Evolutionary conservation across 30 jellyfish, hydroid and myxozoan species (phyloP).

Genomic region (Chironex yamaguchii): DNA sequence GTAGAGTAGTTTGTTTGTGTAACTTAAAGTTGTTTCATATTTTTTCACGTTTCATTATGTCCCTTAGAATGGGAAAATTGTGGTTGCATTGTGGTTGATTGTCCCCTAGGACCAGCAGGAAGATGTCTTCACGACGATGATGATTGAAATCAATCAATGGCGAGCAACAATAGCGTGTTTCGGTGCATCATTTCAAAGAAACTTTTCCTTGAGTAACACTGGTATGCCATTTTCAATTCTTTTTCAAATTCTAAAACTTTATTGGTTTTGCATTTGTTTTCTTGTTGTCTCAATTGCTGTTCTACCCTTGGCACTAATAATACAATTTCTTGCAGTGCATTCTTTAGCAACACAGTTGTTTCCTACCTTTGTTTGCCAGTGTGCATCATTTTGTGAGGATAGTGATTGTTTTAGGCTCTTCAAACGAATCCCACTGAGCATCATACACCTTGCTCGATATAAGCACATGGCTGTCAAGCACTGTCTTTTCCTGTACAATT

Average conservation of each 20-base stretch:
- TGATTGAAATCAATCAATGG: too few species aligned
- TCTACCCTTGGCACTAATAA: constrained; percentile 36
- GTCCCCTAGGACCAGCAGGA: too few species aligned
- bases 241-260: constrained; percentile 14
- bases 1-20: too few species aligned
- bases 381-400: constrained; percentile 50
- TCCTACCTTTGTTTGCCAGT: constrained; percentile 65
- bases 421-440: constrained; percentile 55
- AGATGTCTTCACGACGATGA: too few species aligned
- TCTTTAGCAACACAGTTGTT: constrained; percentile 35
- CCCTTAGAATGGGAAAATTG: too few species aligned
- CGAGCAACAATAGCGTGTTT: too few species aligned
- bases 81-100: too few species aligned
- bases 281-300: constrained; percentile 18
- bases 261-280: constrained; percentile 37
- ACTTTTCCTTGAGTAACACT: too few species aligned
- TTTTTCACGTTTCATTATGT: too few species aligned
- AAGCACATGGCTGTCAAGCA: constrained; percentile 35
- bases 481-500: constrained; percentile 38
- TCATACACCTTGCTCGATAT: constrained; percentile 46
- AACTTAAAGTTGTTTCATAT: too few species aligned
- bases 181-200: constrained; percentile 54
- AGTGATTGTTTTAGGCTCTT: constrained; percentile 27
- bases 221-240: constrained; percentile 52
- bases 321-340: constrained; percentile 41